Conservation (phyloP, 1,140 invertebrate genomes). For the Neuroterus valhalla region DNA sequence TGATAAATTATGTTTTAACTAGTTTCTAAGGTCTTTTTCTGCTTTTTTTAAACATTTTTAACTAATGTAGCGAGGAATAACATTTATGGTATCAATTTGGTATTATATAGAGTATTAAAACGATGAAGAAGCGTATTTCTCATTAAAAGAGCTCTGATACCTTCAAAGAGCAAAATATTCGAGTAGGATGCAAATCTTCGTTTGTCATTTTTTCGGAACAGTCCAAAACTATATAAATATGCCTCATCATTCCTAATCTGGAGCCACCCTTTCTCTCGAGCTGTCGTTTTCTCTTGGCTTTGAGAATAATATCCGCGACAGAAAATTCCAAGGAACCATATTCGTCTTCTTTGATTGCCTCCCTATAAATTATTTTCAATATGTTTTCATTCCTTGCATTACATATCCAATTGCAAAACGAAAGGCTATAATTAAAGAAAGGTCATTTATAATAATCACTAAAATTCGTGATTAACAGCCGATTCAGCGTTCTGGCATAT, state of each 20-base stretch:
- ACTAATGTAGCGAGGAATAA: no score
- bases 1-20: constrained; percentile 42
- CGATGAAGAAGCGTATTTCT: no score
- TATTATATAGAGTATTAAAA: no score
- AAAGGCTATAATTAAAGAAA: no score
- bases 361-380: constrained; percentile 78
- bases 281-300: constrained; percentile 87
- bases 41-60: no score
- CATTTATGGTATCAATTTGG: no score
- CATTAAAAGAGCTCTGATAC: constrained; percentile 72
- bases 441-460: constrained; percentile 26
- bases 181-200: constrained; percentile 96
- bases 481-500: no score
- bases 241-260: constrained; percentile 96
- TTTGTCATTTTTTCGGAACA: constrained; percentile 94
- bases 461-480: no score
- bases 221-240: constrained; percentile 94
- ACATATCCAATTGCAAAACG: no score
- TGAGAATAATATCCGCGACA: constrained; percentile 92
- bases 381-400: no score
- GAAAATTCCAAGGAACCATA: constrained; percentile 92
- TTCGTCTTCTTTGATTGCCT: constrained; percentile 97
- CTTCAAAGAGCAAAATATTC: constrained; percentile 91
- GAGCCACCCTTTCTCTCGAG: constrained; percentile 83
- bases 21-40: constrained; percentile 29